Percentiles rank a stretch among this genome's conserved stretches.
These are phyloP conservation scores for Beroe forskalii DNA, from an alignment of 37 sponge, comb jelly and placozoan species.

Conservation along the genomic window DNA sequence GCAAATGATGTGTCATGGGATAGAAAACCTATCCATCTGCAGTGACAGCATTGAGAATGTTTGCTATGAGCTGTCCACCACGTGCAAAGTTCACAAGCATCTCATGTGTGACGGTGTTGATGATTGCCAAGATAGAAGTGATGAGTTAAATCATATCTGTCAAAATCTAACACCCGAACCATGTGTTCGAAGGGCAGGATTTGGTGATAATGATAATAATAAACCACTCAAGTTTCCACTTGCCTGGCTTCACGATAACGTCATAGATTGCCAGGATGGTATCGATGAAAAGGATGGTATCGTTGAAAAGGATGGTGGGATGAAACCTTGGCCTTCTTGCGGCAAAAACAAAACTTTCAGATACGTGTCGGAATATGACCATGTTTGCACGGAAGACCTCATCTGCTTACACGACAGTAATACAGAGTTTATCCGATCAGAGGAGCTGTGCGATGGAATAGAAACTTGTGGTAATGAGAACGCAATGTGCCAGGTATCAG, in stretches of 20 bases:
- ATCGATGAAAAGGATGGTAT: background rate
- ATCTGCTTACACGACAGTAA: background rate
- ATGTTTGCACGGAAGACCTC: background rate
- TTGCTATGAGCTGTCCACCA: background rate
- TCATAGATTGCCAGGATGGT: background rate
- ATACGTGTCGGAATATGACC: background rate
- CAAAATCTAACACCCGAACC: background rate
- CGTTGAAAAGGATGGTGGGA: too few species aligned
- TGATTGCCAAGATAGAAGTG: conserved; percentile 8
- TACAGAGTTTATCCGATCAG: background rate
- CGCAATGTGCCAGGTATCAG: background rate
- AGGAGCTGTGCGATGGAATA: conserved; percentile 25
- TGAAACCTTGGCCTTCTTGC: background rate
- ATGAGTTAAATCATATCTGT: background rate
- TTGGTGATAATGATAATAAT: too few species aligned
- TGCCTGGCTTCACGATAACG: background rate
- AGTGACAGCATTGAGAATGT: conserved; percentile 13
- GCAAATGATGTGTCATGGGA: conserved; percentile 23
- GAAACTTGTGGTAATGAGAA: conserved; percentile 34
- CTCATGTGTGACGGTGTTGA: background rate
- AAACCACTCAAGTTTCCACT: background rate
- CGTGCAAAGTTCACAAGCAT: conserved; percentile 18
- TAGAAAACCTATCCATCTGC: background rate
- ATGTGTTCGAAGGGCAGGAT: background rate
- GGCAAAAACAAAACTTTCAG: background rate